phyloP scores from a whole-genome alignment of 2,113 vertebrate genomes.

The Pseudonaja textilis region DNA sequence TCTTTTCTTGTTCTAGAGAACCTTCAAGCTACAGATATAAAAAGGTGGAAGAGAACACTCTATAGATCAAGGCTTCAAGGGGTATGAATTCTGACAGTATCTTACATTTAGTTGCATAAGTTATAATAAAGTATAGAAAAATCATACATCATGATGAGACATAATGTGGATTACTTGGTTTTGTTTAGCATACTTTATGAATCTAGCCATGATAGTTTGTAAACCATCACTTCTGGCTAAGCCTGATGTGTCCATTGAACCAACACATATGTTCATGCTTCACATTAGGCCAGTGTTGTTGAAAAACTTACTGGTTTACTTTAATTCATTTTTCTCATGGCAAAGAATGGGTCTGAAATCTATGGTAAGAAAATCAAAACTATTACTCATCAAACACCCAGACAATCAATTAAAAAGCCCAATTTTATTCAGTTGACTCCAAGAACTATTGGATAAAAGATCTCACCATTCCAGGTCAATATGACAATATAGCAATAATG shows the following conservation, averaged over 20 bases:
- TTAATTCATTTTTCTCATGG: neutral
- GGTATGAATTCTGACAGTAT: neutral
- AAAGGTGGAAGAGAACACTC: slow-evolving; percentile 17
- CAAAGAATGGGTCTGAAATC: neutral
- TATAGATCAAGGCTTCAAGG: neutral
- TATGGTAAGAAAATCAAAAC: neutral
- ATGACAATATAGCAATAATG: neutral
- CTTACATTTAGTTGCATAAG: neutral
- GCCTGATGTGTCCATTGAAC: neutral
- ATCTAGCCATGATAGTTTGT: neutral
- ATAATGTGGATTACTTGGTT: neutral
- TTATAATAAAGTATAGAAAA: neutral
- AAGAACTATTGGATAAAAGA: neutral
- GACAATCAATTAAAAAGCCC: neutral
- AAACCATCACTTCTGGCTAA: neutral
- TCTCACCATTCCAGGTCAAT: neutral
- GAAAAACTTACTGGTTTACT: neutral
- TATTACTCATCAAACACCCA: neutral
- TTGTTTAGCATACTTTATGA: neutral
- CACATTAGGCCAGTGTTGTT: neutral
- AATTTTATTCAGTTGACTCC: neutral
- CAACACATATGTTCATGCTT: neutral
- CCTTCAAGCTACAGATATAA: slow-evolving; percentile 72
- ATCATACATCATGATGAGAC: neutral
- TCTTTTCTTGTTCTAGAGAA: slow-evolving; percentile 84